A percentile compares a stretch with the other conserved stretches of the same genome.
Evolutionary conservation across 2,888 invertebrate species (phyloP).

Genomic region (Sceliomorpha sp.): DNA sequence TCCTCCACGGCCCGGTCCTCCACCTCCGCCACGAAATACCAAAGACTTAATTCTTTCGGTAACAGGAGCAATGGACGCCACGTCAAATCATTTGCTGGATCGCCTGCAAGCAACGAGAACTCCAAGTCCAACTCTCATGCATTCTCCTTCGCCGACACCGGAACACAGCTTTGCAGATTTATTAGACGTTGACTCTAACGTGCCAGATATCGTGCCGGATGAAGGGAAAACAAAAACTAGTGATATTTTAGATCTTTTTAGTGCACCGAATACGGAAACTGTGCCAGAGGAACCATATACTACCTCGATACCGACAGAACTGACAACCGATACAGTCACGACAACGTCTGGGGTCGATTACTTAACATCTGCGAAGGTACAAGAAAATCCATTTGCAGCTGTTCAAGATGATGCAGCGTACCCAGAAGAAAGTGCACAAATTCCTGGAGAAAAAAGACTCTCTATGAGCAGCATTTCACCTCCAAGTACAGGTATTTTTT

Average conservation of each 20-base stretch:
- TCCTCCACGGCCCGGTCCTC: constrained; percentile 82
- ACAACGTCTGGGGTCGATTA: constrained; percentile 52
- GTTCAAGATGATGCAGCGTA: constrained; percentile 49
- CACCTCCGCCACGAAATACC: constrained; percentile 88
- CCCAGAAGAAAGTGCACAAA: constrained; percentile 46
- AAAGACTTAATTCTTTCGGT: constrained; percentile 92
- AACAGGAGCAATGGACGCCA: constrained; percentile 93
- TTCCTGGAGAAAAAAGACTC: constrained; percentile 59
- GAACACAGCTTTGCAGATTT: constrained; percentile 85
- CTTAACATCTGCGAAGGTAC: constrained; percentile 52
- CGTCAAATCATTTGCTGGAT: constrained; percentile 90
- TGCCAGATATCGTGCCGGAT: constrained; percentile 74
- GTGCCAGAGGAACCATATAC: constrained; percentile 61
- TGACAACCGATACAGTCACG: constrained; percentile 36
- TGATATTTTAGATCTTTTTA: constrained; percentile 76
- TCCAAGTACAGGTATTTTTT: constrained; percentile 48
- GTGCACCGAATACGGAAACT: constrained; percentile 67
- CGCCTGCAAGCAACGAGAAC: constrained; percentile 92
- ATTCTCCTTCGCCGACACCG: constrained; percentile 92
- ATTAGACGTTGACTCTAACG: constrained; percentile 82
- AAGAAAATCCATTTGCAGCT: constrained; percentile 70
- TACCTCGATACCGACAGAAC: constrained; percentile 51
- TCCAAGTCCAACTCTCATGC: constrained; percentile 93
- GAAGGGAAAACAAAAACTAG: constrained; percentile 70
- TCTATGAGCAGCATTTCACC: constrained; percentile 58